These are phyloP conservation scores for Thryonomys swinderianus DNA, from an alignment of 2,113 vertebrate species.

Conservation along the genomic window DNA sequence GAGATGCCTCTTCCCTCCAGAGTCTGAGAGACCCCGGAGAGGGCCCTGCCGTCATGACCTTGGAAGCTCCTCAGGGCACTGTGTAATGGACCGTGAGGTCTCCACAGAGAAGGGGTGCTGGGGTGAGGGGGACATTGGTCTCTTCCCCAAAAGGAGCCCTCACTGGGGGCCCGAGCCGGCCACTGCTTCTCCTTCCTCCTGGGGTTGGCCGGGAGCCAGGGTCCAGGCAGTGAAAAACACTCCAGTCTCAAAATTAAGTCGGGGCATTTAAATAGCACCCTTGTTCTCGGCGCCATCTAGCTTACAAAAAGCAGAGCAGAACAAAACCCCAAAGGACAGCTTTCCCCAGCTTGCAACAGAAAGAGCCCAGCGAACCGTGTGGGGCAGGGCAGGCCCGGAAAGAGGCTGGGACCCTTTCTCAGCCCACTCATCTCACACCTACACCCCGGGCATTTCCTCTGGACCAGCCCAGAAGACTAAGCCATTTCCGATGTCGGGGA, in stretches of 20 bases:
- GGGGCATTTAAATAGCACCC: neutral
- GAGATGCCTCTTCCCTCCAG: neutral
- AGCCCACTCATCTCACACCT: fast-evolving
- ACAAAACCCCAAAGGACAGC: neutral
- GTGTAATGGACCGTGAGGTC: neutral
- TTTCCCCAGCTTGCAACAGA: neutral
- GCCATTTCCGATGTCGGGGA: neutral
- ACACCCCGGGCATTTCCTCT: fast-evolving
- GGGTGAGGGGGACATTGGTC: fast-evolving
- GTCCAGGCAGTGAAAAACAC: neutral
- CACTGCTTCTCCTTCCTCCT: neutral
- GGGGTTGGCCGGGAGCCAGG: neutral
- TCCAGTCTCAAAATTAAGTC: neutral
- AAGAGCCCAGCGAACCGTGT: neutral
- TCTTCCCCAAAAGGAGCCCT: neutral
- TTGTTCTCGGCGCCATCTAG: neutral
- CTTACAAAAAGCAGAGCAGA: neutral
- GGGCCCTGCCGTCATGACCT: neutral
- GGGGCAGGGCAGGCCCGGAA: neutral
- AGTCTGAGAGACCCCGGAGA: too few relatives aligned
- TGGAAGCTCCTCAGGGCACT: neutral
- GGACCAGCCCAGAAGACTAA: neutral
- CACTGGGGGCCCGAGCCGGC: neutral
- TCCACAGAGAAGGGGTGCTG: neutral
- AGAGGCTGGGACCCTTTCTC: neutral